Conservation (phyloP, 2,888 invertebrate species). For the Chalcosyrphus nemorum region DNA sequence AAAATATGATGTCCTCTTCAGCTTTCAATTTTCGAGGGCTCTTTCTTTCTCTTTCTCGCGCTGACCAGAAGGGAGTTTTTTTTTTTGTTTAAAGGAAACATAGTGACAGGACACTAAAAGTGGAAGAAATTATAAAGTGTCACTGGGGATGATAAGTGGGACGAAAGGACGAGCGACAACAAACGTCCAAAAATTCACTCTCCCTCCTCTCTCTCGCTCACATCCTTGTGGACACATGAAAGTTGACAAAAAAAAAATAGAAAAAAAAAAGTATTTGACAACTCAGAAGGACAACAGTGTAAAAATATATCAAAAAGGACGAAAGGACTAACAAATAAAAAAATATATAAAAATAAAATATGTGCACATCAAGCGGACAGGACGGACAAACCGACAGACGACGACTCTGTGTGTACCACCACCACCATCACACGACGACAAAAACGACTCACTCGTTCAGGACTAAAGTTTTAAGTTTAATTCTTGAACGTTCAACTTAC, state of each 20-base stretch:
- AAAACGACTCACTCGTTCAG: constrained; percentile 71
- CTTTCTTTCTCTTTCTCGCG: constrained; percentile 19
- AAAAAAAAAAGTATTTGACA: constrained; percentile 57
- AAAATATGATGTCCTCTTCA: constrained; percentile 59
- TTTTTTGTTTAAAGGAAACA: constrained; percentile 65
- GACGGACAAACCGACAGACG: constrained; percentile 35
- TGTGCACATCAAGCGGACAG: constrained; percentile 68
- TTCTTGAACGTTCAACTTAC: constrained; percentile 79
- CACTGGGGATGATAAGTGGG: constrained; percentile 82
- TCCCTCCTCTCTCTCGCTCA: constrained; percentile 43
- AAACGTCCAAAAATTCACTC: constrained; percentile 38
- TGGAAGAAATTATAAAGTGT: constrained; percentile 82
- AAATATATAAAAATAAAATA: constrained; percentile 59
- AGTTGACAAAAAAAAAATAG: constrained; percentile 29
- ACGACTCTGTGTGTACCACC: constrained; percentile 16
- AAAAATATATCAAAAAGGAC: constrained; percentile 71
- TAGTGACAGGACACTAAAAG: constrained; percentile 81
- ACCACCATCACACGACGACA: constrained; percentile 44
- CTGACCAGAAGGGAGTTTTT: background rate
- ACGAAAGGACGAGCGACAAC: constrained; percentile 65
- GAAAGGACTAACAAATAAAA: constrained; percentile 51
- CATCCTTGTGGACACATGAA: constrained; percentile 63
- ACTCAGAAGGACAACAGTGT: constrained; percentile 72
- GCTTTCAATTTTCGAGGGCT: constrained; percentile 63
- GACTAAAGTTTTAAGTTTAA: constrained; percentile 77